Evolutionary conservation across 2,797 vertebrate species (phyloP).

Genomic region (Halcyon badia): DNA sequence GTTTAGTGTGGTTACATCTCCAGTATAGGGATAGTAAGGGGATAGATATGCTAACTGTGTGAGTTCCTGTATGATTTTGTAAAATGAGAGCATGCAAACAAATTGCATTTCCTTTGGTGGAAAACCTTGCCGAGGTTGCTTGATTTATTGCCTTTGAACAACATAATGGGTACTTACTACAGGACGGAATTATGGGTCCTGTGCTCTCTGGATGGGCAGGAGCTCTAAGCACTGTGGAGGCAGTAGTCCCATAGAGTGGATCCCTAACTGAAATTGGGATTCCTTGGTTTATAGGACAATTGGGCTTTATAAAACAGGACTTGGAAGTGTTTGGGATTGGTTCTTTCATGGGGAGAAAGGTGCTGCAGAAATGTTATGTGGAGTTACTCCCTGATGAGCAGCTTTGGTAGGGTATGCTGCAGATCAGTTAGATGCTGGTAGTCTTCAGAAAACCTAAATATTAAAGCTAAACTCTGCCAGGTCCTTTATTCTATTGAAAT

Average conservation of each 20-base stretch:
- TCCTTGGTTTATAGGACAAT: neutral
- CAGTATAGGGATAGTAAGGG: no score
- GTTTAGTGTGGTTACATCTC: neutral
- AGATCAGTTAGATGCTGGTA: neutral
- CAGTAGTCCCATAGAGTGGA: neutral
- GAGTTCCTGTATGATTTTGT: neutral
- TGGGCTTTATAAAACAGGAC: neutral
- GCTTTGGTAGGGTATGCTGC: neutral
- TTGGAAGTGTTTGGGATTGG: neutral
- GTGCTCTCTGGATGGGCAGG: neutral
- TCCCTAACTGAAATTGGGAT: neutral
- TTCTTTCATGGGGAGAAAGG: neutral
- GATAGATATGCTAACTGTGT: no score
- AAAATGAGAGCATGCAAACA: neutral
- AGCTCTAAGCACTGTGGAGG: neutral
- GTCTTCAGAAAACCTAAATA: neutral
- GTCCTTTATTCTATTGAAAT: neutral
- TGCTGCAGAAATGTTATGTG: neutral
- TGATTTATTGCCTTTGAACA: neutral
- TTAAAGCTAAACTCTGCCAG: neutral
- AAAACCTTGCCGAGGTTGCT: neutral
- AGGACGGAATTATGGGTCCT: neutral
- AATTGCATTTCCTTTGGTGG: neutral
- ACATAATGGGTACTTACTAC: accelerated
- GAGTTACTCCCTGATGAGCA: neutral